Conservation (phyloP, 2,797 vertebrate species). For the Accipiter minullus region DNA sequence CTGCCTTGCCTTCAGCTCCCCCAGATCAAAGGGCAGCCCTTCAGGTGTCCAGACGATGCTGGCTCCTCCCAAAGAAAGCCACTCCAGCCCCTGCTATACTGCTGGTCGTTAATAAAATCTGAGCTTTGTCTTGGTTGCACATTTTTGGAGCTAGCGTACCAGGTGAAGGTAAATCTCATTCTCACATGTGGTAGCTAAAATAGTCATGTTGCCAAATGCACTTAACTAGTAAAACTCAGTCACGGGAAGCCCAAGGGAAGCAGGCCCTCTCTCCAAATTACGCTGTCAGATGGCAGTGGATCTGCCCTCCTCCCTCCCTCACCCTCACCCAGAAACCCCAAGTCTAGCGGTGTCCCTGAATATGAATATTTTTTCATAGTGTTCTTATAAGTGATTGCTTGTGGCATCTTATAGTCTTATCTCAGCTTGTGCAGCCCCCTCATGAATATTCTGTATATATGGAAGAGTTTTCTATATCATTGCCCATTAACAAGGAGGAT, state of each 20-base stretch:
- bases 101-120: neutral
- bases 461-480: slow-evolving; percentile 92
- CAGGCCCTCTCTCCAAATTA: neutral
- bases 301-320: neutral
- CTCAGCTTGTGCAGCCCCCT: slow-evolving; percentile 92
- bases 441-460: slow-evolving; percentile 98
- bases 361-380: slow-evolving; percentile 46
- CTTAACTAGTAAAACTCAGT: neutral
- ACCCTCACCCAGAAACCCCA: neutral
- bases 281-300: neutral
- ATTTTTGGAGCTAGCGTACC: neutral
- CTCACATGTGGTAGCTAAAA: neutral
- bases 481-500: slow-evolving; percentile 97
- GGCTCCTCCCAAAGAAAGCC: neutral
- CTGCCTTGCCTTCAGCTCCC: neutral
- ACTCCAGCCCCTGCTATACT: neutral
- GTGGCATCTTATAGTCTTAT: slow-evolving; percentile 87
- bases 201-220: fast-evolving
- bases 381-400: slow-evolving; percentile 74
- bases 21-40: neutral
- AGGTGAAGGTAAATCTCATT: neutral
- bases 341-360: neutral
- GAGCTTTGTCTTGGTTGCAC: neutral
- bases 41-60: neutral
- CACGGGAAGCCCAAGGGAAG: neutral